A percentile compares a stretch with the other conserved stretches of the same genome.
phyloP scores from a whole-genome alignment of 2,113 vertebrate species.

The Lutjanus erythropterus region DNA sequence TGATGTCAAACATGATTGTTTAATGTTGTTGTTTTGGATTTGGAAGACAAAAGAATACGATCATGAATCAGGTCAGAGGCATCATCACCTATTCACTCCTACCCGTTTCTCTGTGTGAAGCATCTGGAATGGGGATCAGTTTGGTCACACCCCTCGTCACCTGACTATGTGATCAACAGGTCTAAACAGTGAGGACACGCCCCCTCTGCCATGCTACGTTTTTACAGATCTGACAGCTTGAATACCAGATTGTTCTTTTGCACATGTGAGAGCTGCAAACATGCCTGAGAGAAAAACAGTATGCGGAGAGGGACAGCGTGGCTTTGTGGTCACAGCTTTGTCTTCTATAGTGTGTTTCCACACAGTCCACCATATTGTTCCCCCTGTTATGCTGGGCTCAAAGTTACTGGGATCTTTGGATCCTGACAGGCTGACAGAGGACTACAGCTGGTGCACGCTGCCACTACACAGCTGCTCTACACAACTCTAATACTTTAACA shows the following conservation, averaged over 20 bases:
- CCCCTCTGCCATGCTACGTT: neutral
- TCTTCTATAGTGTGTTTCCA: constrained; percentile 25
- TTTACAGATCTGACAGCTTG: constrained; percentile 23
- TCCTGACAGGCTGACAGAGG: constrained; percentile 3
- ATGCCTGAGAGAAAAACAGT: constrained; percentile 18
- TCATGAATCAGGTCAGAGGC: constrained; percentile 1
- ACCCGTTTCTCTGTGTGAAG: constrained; percentile 38
- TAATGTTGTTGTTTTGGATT: neutral
- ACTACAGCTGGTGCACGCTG: neutral
- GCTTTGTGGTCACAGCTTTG: constrained; percentile 55
- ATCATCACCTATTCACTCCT: constrained; percentile 9
- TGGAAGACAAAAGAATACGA: neutral
- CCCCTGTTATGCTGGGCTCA: constrained; percentile 21
- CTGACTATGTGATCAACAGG: constrained; percentile 36
- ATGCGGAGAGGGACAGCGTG: neutral
- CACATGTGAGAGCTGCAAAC: constrained; percentile 46
- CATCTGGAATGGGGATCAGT: constrained; percentile 60
- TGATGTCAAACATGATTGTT: neutral
- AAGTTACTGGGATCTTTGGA: constrained; percentile 3
- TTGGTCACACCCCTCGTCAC: constrained; percentile 10
- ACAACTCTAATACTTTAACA: neutral
- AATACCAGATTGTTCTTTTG: constrained; percentile 65
- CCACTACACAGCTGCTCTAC: neutral
- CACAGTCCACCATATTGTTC: constrained; percentile 41
- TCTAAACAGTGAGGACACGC: constrained; percentile 16